A percentile compares a stretch with the other conserved stretches of the same genome.
These are phyloP conservation scores for Drosophila bocki DNA, from an alignment of 1,140 invertebrate species.

Conservation along the genomic window DNA sequence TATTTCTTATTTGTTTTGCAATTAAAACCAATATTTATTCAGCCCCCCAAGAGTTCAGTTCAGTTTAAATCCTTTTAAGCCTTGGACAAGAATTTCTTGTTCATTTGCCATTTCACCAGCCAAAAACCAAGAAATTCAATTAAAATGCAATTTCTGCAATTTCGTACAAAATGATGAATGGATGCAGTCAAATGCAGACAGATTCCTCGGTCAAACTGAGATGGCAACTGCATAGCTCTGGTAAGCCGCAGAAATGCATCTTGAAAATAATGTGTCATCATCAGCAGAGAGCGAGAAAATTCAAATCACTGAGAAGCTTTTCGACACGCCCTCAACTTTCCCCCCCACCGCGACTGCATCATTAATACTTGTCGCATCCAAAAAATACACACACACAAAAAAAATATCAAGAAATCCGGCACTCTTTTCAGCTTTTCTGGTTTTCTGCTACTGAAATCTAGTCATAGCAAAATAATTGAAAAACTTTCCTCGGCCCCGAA, in stretches of 20 bases:
- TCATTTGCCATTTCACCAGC: slow-evolving; percentile 14
- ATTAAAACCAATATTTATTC: slow-evolving; percentile 27
- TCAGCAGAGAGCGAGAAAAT: slow-evolving; percentile 14
- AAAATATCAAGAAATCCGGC: slow-evolving; percentile 22
- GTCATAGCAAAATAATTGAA: slow-evolving; percentile 77
- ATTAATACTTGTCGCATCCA: slow-evolving; percentile 67
- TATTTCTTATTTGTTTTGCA: slow-evolving; percentile 12
- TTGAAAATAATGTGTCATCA: slow-evolving; percentile 29
- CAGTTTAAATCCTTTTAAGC: slow-evolving; percentile 11
- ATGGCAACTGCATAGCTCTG: slow-evolving; percentile 6
- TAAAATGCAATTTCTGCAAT: slow-evolving; percentile 37
- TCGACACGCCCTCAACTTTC: slow-evolving; percentile 7
- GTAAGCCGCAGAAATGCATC: slow-evolving; percentile 16
- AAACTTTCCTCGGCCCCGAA: slow-evolving; percentile 54
- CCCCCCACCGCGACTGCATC: slow-evolving; percentile 21
- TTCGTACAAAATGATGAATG: slow-evolving; percentile 32
- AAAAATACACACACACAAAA: background rate
- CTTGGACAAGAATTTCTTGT: background rate
- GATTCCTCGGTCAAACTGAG: slow-evolving; percentile 3
- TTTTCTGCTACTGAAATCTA: slow-evolving; percentile 43
- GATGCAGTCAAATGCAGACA: slow-evolving; percentile 11
- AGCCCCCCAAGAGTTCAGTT: background rate
- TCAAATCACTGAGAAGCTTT: slow-evolving; percentile 24
- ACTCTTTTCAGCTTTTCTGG: slow-evolving; percentile 27
- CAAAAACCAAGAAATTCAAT: slow-evolving; percentile 27